Conservation (phyloP, 2,113 vertebrate genomes). For the Prietella phreatophila region DNA sequence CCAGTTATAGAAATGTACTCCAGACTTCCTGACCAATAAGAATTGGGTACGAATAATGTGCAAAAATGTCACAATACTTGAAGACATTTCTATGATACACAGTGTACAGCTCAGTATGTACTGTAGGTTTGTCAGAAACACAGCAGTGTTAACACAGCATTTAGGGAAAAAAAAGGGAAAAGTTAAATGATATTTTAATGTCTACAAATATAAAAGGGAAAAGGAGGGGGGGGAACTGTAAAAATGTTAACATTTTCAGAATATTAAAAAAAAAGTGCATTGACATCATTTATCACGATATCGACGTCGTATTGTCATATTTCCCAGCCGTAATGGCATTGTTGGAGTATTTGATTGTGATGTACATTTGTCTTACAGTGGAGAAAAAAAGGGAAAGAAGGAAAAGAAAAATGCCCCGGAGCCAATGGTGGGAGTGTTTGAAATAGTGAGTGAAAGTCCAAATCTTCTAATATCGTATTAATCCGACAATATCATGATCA, state of each 20-base stretch:
- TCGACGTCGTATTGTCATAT: neutral
- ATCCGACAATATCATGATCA: neutral
- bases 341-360: neutral
- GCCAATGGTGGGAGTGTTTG: conserved; percentile 46
- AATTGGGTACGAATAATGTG: neutral
- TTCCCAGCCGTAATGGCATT: neutral
- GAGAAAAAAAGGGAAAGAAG: conserved; percentile 39
- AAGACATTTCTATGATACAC: neutral
- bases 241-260: neutral
- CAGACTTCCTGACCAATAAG: neutral
- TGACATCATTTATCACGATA: neutral
- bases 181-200: neutral
- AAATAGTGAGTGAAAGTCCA: conserved; percentile 44
- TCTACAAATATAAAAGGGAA: neutral
- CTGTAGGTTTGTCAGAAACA: neutral
- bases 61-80: neutral
- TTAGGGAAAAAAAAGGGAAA: neutral
- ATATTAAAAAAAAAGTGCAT: neutral
- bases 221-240: neutral
- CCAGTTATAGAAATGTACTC: neutral
- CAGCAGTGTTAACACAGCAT: neutral
- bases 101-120: neutral
- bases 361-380: neutral
- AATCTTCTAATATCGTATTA: neutral
- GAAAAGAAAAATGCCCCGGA: conserved; percentile 23